phyloP scores from a whole-genome alignment of 1,140 invertebrate genomes.

The Drosophila busckii region DNA sequence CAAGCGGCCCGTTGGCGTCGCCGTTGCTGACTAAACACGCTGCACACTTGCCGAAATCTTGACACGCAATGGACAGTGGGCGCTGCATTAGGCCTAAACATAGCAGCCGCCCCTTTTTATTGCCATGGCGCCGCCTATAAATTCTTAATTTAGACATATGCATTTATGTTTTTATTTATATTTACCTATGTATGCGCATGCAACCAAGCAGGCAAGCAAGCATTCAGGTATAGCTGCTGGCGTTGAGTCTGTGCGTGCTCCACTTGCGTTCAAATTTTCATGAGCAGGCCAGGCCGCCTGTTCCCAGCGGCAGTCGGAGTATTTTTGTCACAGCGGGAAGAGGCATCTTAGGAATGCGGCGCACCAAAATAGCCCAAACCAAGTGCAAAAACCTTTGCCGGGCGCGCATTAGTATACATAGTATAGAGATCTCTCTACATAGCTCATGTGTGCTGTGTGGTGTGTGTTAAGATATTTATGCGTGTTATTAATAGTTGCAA shows the following conservation, averaged over 20 bases:
- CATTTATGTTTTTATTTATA: constrained; percentile 37
- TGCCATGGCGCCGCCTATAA: constrained; percentile 32
- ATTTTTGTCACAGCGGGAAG: constrained; percentile 21
- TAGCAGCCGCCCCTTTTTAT: constrained; percentile 24
- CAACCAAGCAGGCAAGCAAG: neutral
- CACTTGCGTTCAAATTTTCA: constrained; percentile 57
- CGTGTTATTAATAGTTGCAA: constrained; percentile 24
- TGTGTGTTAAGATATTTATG: too few species aligned
- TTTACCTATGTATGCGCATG: neutral
- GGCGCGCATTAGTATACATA: constrained; percentile 1
- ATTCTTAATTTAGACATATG: constrained; percentile 46
- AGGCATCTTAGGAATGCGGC: constrained; percentile 63
- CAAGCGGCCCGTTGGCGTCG: too few species aligned
- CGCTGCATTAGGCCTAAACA: constrained; percentile 12
- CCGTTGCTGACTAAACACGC: neutral
- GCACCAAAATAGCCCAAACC: constrained; percentile 53
- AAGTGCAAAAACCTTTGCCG: constrained; percentile 74
- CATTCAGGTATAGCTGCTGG: constrained; percentile 8
- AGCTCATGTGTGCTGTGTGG: too few species aligned
- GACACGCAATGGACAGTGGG: constrained; percentile 28
- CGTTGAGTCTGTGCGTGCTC: constrained; percentile 41
- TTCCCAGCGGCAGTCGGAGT: neutral
- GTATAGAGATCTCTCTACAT: too few species aligned
- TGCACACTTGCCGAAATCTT: constrained; percentile 40
- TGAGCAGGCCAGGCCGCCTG: constrained; percentile 22